A percentile compares a stretch with the other conserved stretches of the same genome.
Evolutionary conservation across 1,140 invertebrate species (phyloP).

Genomic region (Monochamus saltuarius): DNA sequence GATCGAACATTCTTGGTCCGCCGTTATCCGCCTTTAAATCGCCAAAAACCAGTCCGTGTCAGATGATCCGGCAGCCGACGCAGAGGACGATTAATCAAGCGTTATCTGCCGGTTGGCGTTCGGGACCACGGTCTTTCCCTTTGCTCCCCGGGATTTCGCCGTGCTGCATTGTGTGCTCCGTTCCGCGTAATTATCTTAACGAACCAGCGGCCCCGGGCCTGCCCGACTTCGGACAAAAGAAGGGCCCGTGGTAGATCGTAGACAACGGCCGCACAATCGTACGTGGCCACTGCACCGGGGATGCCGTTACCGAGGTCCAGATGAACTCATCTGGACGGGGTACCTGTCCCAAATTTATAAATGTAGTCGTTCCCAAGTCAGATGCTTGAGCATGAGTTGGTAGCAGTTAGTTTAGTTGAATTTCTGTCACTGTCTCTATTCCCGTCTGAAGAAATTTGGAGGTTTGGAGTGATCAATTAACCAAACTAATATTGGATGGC

Average conservation of each 20-base stretch:
- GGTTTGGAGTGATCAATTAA: no score
- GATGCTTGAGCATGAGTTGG: no score
- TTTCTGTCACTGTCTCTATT: no score
- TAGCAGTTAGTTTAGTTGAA: no score
- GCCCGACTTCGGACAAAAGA: slow-evolving; percentile 28
- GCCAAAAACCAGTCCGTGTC: slow-evolving; percentile 43
- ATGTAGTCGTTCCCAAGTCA: no score
- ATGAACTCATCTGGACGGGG: not conserved
- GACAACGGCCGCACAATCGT: no score
- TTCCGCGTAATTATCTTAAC: slow-evolving; percentile 45
- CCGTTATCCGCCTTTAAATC: slow-evolving; percentile 42
- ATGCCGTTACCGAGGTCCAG: no score
- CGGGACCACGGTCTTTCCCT: slow-evolving; percentile 14
- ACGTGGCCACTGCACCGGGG: not conserved
- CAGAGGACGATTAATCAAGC: slow-evolving; percentile 44
- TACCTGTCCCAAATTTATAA: not conserved
- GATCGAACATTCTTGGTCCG: slow-evolving; percentile 41
- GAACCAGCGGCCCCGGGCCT: slow-evolving; percentile 31
- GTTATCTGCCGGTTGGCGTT: slow-evolving; percentile 35
- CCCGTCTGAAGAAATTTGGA: no score
- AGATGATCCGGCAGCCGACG: slow-evolving; percentile 40
- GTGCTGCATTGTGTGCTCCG: slow-evolving; percentile 35
- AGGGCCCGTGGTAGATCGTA: slow-evolving; percentile 5
- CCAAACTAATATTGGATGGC: no score
- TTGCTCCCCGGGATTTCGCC: slow-evolving; percentile 31